Evolutionary conservation across 1,140 invertebrate genomes (phyloP), one percentile per base, ranked within the genome.

Genomic region (Cecropterus lyciades): DNA sequence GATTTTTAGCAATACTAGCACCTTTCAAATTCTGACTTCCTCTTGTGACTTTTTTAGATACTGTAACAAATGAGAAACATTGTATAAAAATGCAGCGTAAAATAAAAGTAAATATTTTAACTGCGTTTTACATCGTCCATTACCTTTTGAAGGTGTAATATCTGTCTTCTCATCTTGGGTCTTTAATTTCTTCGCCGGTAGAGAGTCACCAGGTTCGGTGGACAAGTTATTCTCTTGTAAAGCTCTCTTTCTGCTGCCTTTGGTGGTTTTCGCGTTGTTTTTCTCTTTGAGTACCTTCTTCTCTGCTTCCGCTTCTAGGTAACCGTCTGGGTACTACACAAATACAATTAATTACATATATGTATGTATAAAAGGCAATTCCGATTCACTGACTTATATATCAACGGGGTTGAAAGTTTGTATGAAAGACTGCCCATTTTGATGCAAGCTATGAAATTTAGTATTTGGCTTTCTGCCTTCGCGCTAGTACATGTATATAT

Each of bases 271-370:
- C 40, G 63, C 59, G 13, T 9, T 53, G 14, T 79, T 60, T 30
- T 82, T 86, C 51, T 81, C 82, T 49, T 85, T 89, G 14, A 82
- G 69, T 0, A 82, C 86, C 65, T 91, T 89, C 66, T 93, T 93
- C 37, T 92, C 92, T 1, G 93, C 93, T 75, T 95, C 93, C 1
- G 94, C 93, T 85, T 96, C 95, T 15, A 95, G 77, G 82, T 96
- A 96, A n/a, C 96, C 96, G 46, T 96, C 95, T 10, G 96, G 96
- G 89, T 96, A 96, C 95, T 95, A 66, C 30, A n/a, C n/a, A n/a
- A n/a, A n/a, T n/a, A n/a, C n/a, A n/a, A n/a, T n/a, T n/a, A n/a
- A n/a, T n/a, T n/a, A n/a, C n/a, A n/a, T n/a, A n/a, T n/a, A n/a
- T n/a, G n/a, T n/a, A n/a, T n/a, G n/a, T n/a, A n/a, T n/a, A n/a